These are phyloP conservation scores for Sigmodon hispidus DNA, from an alignment of 2,113 vertebrate species.

Conservation along the genomic window DNA sequence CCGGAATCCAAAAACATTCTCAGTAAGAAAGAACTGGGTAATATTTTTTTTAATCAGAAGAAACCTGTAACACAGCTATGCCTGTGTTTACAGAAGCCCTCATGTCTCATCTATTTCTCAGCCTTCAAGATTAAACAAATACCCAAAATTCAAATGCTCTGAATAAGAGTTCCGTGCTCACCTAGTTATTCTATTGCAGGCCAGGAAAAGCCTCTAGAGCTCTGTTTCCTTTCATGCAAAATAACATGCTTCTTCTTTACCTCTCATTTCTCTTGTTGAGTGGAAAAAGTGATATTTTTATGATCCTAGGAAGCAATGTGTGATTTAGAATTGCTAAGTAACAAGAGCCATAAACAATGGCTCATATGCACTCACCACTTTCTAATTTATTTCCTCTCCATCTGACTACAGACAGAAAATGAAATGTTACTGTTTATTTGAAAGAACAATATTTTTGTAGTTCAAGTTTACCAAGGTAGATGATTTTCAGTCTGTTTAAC, in stretches of 20 bases:
- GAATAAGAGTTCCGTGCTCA: slow-evolving; percentile 44
- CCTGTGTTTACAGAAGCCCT: slow-evolving; percentile 51
- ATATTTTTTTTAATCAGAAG: slow-evolving; percentile 43
- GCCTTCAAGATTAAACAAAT: slow-evolving; percentile 17
- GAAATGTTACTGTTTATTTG: slow-evolving; percentile 72
- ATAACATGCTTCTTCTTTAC: slow-evolving; percentile 58
- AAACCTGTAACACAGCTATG: background rate
- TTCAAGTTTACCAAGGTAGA: slow-evolving; percentile 63
- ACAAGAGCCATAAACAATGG: slow-evolving; percentile 70
- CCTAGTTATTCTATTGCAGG: slow-evolving; percentile 1
- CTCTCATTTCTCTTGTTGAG: slow-evolving; percentile 68
- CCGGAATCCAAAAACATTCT: slow-evolving; percentile 12
- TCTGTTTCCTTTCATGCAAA: slow-evolving; percentile 70
- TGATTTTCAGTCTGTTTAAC: slow-evolving; percentile 68
- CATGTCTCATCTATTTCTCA: slow-evolving; percentile 22
- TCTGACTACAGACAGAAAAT: slow-evolving; percentile 63
- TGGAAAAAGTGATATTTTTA: slow-evolving; percentile 75
- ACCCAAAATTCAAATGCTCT: slow-evolving; percentile 41
- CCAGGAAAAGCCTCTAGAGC: slow-evolving; percentile 54
- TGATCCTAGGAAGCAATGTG: slow-evolving; percentile 64
- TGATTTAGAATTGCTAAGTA: slow-evolving; percentile 77
- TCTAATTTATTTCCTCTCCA: slow-evolving; percentile 77
- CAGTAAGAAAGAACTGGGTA: background rate
- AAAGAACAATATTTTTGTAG: slow-evolving; percentile 74
- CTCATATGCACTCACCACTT: slow-evolving; percentile 41